A percentile compares a stretch with the other conserved stretches of the same genome.
phyloP scores from a whole-genome alignment of 2,888 invertebrate genomes.

The Cantharis nigra region DNA sequence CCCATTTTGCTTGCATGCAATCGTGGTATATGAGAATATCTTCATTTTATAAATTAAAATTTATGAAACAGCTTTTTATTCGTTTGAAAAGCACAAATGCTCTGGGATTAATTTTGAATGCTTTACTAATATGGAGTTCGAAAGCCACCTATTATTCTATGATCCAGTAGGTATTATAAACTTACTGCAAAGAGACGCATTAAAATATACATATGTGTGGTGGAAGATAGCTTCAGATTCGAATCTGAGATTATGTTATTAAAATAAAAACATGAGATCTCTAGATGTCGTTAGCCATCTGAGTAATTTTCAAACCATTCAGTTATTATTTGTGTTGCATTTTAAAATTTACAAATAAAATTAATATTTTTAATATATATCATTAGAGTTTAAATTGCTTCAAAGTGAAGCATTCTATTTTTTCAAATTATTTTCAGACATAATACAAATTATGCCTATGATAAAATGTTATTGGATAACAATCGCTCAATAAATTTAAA shows the following conservation, averaged over 20 bases:
- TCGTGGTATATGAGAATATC: conserved; percentile 35
- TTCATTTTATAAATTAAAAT: conserved; percentile 28
- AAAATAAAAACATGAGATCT: too few relatives aligned
- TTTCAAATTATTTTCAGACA: conserved; percentile 10
- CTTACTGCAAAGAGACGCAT: too few relatives aligned
- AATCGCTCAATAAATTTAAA: conserved; percentile 31
- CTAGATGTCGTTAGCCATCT: too few relatives aligned
- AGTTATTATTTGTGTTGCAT: too few relatives aligned
- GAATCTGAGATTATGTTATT: too few relatives aligned
- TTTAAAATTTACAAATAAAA: too few relatives aligned
- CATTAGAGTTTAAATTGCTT: too few relatives aligned
- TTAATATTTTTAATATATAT: too few relatives aligned
- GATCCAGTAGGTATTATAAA: conserved; percentile 12
- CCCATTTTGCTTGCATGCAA: conserved; percentile 22
- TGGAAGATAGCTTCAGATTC: too few relatives aligned
- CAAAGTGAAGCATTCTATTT: too few relatives aligned
- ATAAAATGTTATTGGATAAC: conserved; percentile 35
- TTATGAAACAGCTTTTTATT: conserved; percentile 20
- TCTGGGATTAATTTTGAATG: conserved; percentile 23
- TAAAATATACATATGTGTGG: too few relatives aligned
- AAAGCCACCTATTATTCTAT: conserved; percentile 25
- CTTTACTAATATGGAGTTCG: conserved; percentile 17
- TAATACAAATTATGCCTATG: conserved; percentile 29
- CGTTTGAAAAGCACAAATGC: conserved; percentile 11
- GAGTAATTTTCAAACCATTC: too few relatives aligned